Evolutionary conservation across 2,797 vertebrate genomes (phyloP).

Genomic region (Pseudochirops corinnae): DNA sequence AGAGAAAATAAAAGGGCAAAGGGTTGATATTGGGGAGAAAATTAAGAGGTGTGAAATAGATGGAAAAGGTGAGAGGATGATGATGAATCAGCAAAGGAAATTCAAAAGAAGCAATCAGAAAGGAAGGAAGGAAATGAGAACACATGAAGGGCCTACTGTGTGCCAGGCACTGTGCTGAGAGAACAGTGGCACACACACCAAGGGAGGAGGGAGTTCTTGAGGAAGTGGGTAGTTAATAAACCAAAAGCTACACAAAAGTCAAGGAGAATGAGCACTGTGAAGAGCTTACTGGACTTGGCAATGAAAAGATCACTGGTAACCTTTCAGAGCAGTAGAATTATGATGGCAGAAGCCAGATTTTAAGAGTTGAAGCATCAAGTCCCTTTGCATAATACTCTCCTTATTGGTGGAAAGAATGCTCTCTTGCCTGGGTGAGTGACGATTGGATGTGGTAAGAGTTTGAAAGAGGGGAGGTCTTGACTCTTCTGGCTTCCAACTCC

Average conservation of each 20-base stretch:
- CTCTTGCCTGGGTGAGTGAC: not conserved
- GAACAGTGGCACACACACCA: not conserved
- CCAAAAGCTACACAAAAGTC: not conserved
- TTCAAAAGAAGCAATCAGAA: not conserved
- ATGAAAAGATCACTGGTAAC: not conserved
- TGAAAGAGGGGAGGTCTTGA: not conserved
- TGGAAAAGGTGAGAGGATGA: not conserved
- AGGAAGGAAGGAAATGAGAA: not conserved
- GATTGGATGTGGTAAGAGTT: not conserved
- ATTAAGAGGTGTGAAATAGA: not conserved
- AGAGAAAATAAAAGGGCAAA: not conserved
- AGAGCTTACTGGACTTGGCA: not conserved
- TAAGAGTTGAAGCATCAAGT: not conserved
- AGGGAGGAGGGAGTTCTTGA: not conserved
- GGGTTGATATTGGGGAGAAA: not conserved
- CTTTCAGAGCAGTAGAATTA: not conserved
- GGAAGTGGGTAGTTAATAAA: not conserved
- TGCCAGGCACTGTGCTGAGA: not conserved
- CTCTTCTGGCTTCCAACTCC: not conserved
- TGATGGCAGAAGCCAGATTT: not conserved
- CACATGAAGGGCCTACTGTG: not conserved
- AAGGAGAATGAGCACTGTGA: not conserved
- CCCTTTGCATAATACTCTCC: not conserved
- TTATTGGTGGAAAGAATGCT: not conserved
- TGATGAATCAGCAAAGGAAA: not conserved